Conservation (phyloP, 2,113 vertebrate species). For the Peromyscus californicus region DNA sequence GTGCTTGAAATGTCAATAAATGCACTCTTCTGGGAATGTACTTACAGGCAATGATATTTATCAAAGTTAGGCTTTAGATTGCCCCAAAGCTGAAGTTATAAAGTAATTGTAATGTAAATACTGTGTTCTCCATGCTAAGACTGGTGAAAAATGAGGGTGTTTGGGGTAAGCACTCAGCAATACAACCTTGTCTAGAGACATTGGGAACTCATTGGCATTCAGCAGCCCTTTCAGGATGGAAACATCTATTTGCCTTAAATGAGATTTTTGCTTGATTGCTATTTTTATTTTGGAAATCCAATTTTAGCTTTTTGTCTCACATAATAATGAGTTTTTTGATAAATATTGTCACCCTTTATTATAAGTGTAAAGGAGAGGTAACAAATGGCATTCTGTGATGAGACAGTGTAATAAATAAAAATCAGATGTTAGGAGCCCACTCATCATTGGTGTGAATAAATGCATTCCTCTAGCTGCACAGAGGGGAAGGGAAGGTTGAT, state of each 20-base stretch:
- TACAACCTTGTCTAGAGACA: slow-evolving; percentile 41
- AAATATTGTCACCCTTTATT: slow-evolving; percentile 82
- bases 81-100: slow-evolving; percentile 57
- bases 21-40: slow-evolving; percentile 47
- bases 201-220: slow-evolving; percentile 68
- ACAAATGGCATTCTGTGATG: slow-evolving; percentile 62
- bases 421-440: slow-evolving; percentile 35
- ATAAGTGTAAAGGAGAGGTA: slow-evolving; percentile 50
- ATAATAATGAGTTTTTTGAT: slow-evolving; percentile 83
- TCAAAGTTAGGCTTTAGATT: slow-evolving; percentile 70
- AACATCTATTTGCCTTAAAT: slow-evolving; percentile 80
- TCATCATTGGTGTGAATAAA: slow-evolving; percentile 43
- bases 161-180: slow-evolving; percentile 69
- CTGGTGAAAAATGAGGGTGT: slow-evolving; percentile 77
- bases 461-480: not conserved
- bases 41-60: slow-evolving; percentile 53
- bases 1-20: slow-evolving; percentile 41
- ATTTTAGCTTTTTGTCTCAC: slow-evolving; percentile 84
- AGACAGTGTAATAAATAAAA: slow-evolving; percentile 73
- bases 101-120: slow-evolving; percentile 69
- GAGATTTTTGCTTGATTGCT: slow-evolving; percentile 78
- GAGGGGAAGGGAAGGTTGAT: not conserved
- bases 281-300: slow-evolving; percentile 84
- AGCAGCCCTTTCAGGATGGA: slow-evolving; percentile 35
- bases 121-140: slow-evolving; percentile 31